phyloP scores from a whole-genome alignment of 2,113 vertebrate species.

The Serinus canaria region DNA sequence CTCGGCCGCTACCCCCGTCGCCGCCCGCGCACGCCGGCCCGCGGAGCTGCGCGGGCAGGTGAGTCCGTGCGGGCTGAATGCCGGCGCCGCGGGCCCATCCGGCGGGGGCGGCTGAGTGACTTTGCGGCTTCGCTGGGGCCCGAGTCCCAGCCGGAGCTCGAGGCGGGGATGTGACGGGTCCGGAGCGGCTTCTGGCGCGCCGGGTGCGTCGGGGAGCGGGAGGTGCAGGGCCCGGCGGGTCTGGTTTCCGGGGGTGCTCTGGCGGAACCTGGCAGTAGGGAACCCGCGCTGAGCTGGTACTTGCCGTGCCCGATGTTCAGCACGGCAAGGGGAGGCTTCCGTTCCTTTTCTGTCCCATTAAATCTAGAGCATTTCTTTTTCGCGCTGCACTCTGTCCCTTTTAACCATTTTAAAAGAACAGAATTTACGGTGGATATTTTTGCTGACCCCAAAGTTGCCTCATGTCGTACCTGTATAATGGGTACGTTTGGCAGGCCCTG shows the following conservation, averaged over 20 bases:
- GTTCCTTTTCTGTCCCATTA: accelerated
- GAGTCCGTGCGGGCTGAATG: not conserved
- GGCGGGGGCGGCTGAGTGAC: not conserved
- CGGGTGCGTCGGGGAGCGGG: not conserved
- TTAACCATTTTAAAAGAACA: accelerated
- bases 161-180: not conserved
- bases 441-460: accelerated
- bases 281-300: accelerated
- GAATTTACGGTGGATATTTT: accelerated
- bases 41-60: not conserved
- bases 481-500: accelerated
- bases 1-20: not conserved
- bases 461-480: accelerated
- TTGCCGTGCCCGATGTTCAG: accelerated
- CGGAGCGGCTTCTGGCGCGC: too few species aligned
- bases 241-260: accelerated
- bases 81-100: not conserved
- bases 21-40: not conserved
- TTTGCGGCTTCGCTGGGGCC: not conserved
- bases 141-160: too few species aligned
- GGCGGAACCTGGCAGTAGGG: too few species aligned
- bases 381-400: accelerated
- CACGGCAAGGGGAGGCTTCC: accelerated
- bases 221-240: too few species aligned
- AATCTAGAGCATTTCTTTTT: accelerated